Percentiles rank a stretch among this genome's conserved stretches.
phyloP scores from a whole-genome alignment of 2,888 invertebrate species.

The Tiphia femorata region DNA sequence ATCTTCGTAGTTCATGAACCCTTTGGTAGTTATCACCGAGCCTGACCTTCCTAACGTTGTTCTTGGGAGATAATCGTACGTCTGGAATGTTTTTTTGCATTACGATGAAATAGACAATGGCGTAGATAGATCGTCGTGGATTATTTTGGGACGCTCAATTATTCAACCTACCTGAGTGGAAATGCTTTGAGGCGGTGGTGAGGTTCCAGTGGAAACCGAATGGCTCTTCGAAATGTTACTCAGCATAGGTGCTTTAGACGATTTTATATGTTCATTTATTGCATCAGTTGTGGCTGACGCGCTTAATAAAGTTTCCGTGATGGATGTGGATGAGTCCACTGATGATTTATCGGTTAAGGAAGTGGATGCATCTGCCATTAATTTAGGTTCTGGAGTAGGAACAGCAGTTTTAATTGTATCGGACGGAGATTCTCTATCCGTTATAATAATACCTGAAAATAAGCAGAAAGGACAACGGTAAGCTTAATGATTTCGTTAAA shows the following conservation, averaged over 20 bases:
- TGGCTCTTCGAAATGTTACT: conserved; percentile 27
- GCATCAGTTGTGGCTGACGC: not conserved
- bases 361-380: not conserved
- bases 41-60: conserved; percentile 45
- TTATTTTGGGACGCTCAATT: no score
- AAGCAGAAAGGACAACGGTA: no score
- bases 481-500: no score
- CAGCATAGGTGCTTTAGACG: conserved; percentile 22
- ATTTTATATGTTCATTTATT: not conserved
- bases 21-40: conserved; percentile 52
- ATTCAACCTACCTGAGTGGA: conserved; percentile 82
- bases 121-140: not conserved
- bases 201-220: conserved; percentile 80
- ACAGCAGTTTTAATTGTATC: no score
- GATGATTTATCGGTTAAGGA: no score
- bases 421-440: no score
- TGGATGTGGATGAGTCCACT: not conserved
- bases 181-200: conserved; percentile 88
- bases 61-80: conserved; percentile 69
- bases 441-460: no score
- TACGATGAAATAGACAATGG: not conserved
- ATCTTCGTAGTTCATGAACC: conserved; percentile 57
- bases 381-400: no score
- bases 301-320: not conserved
- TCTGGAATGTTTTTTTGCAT: conserved; percentile 64